phyloP scores from a whole-genome alignment of 2,797 vertebrate genomes.

The Pseudochirops cupreus region DNA sequence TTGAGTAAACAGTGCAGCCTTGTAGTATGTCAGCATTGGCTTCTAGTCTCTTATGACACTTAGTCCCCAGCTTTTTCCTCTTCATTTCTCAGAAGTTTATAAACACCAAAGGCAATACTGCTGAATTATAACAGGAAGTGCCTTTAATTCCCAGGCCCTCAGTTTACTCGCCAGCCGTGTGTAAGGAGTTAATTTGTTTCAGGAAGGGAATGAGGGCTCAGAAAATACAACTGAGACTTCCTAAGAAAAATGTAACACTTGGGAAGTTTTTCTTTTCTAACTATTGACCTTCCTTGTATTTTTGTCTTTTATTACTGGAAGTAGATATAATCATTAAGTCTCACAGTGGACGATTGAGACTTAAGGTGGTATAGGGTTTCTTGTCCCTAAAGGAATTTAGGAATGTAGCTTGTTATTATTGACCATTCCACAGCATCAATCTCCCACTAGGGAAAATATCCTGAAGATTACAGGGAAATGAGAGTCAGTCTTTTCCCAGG shows the following conservation, averaged over 20 bases:
- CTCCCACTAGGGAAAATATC: not conserved
- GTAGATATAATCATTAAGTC: slow-evolving; percentile 14
- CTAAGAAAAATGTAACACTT: not conserved
- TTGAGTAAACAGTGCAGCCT: not conserved
- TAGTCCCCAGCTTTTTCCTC: not conserved
- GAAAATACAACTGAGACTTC: not conserved
- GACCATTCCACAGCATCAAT: slow-evolving; percentile 2
- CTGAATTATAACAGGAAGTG: not conserved
- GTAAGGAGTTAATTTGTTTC: not conserved
- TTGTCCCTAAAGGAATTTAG: slow-evolving; percentile 6
- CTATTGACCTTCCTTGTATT: not conserved
- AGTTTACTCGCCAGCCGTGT: not conserved
- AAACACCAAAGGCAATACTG: not conserved
- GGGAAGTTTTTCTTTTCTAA: slow-evolving; percentile 32
- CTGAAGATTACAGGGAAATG: slow-evolving; percentile 4
- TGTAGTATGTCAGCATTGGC: not conserved
- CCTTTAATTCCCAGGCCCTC: not conserved
- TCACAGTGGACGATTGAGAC: slow-evolving; percentile 21
- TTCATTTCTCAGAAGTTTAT: not conserved
- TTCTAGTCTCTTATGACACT: not conserved
- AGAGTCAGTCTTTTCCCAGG: not conserved
- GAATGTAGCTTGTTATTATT: slow-evolving; percentile 5
- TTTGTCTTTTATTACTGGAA: not conserved
- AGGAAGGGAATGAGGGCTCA: not conserved
- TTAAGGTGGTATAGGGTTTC: not conserved